phyloP scores from a whole-genome alignment of 2,888 invertebrate genomes.

The Pediacus dermestoides region DNA sequence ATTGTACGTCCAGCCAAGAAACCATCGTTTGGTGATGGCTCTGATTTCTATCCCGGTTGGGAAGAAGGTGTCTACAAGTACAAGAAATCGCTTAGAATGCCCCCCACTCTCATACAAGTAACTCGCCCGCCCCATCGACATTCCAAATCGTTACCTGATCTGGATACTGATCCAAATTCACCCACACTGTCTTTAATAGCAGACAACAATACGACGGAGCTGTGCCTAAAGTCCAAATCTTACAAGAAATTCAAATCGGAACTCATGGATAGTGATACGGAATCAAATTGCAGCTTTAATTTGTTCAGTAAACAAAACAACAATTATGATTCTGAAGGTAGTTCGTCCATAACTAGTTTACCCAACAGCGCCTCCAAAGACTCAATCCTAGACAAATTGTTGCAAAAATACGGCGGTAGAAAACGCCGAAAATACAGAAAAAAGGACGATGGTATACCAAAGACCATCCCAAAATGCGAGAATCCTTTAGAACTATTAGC shows the following conservation, averaged over 20 bases:
- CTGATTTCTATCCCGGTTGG: conserved; percentile 75
- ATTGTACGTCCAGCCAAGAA: conserved; percentile 50
- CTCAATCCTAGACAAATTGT: conserved; percentile 64
- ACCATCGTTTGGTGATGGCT: conserved; percentile 66
- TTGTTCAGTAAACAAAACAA: conserved; percentile 53
- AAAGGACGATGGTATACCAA: conserved; percentile 56
- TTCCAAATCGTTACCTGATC: conserved; percentile 70
- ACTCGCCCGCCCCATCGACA: conserved; percentile 68
- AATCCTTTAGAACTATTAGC: conserved; percentile 58
- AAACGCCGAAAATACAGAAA: conserved; percentile 54
- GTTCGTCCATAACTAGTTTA: conserved; percentile 63
- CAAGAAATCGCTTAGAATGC: conserved; percentile 78
- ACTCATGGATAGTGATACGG: conserved; percentile 58
- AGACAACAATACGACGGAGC: conserved; percentile 48
- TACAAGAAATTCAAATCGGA: conserved; percentile 44
- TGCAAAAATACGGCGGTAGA: conserved; percentile 62
- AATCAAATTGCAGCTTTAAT: conserved; percentile 63
- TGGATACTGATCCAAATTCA: conserved; percentile 73
- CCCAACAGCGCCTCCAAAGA: conserved; percentile 46
- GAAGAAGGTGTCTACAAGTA: conserved; percentile 80
- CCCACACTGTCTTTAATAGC: conserved; percentile 64
- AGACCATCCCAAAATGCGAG: conserved; percentile 57
- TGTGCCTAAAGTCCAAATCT: conserved; percentile 25
- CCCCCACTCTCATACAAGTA: conserved; percentile 74
- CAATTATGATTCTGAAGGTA: conserved; percentile 66